Conservation (phyloP, 2,113 vertebrate genomes). For the Montifringilla adamsi region DNA sequence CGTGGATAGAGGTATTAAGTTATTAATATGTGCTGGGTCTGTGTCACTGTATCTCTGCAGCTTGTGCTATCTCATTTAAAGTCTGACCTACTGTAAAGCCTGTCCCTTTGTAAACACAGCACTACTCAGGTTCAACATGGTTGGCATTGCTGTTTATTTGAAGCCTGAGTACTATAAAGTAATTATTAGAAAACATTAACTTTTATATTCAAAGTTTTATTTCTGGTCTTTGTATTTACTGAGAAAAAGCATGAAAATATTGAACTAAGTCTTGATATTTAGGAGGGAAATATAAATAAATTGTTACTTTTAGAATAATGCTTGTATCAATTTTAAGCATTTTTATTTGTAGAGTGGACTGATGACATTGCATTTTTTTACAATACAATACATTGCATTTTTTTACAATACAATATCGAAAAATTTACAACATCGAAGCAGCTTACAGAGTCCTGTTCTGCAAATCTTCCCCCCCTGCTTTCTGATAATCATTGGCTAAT, state of each 20-base stretch:
- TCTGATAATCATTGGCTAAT: not conserved
- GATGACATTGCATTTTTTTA: not conserved
- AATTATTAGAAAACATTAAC: not conserved
- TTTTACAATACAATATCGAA: not conserved
- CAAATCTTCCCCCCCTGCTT: not conserved
- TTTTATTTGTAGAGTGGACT: not conserved
- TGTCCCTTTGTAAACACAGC: not conserved
- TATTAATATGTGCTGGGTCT: not conserved
- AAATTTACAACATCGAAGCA: not conserved
- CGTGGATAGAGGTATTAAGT: not conserved
- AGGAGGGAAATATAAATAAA: not conserved
- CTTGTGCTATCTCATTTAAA: not conserved
- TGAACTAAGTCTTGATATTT: not conserved
- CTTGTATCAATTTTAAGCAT: not conserved
- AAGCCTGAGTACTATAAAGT: not conserved
- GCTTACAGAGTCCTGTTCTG: not conserved
- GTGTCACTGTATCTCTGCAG: not conserved
- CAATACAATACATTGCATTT: not conserved
- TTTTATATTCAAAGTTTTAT: not conserved
- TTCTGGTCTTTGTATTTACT: not conserved
- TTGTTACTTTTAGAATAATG: not conserved
- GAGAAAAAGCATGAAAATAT: not conserved
- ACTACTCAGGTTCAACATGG: not conserved
- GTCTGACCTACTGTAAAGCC: not conserved
- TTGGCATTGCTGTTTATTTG: not conserved